These are phyloP conservation scores for Cryptotis parvus DNA, from an alignment of 2,113 vertebrate species.

Conservation along the genomic window DNA sequence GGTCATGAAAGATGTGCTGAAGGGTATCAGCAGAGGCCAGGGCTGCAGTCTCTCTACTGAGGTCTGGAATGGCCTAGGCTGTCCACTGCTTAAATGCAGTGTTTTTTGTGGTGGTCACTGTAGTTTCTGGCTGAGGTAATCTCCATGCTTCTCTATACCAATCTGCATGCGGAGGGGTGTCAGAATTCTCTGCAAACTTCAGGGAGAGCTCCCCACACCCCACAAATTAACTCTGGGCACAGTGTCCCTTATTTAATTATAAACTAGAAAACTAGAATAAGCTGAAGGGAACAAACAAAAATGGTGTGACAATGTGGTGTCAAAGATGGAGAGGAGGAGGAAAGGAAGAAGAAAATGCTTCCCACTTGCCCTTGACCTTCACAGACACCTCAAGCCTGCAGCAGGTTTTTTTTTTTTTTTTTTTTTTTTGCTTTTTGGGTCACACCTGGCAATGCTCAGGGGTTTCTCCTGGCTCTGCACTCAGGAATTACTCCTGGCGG, in stretches of 20 bases:
- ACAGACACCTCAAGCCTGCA: neutral
- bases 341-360: neutral
- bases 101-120: neutral
- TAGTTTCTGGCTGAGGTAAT: neutral
- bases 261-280: conserved; percentile 50
- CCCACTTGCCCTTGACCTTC: no score
- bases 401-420: no score
- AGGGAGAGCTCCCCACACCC: neutral
- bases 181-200: conserved; percentile 45
- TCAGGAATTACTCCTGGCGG: no score
- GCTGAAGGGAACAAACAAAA: conserved; percentile 22
- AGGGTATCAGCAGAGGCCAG: neutral
- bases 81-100: no score
- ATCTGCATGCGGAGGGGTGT: neutral
- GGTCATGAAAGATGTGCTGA: neutral
- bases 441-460: no score
- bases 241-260: neutral
- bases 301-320: neutral
- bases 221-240: neutral
- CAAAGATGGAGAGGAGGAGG: conserved; percentile 37
- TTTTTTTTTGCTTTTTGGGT: no score
- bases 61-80: no score
- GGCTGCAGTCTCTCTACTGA: neutral
- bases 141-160: neutral
- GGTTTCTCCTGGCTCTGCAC: no score